Base-by-base conservation (phyloP, 2,797 vertebrate genomes). In the Myotis daubentonii region DNA sequence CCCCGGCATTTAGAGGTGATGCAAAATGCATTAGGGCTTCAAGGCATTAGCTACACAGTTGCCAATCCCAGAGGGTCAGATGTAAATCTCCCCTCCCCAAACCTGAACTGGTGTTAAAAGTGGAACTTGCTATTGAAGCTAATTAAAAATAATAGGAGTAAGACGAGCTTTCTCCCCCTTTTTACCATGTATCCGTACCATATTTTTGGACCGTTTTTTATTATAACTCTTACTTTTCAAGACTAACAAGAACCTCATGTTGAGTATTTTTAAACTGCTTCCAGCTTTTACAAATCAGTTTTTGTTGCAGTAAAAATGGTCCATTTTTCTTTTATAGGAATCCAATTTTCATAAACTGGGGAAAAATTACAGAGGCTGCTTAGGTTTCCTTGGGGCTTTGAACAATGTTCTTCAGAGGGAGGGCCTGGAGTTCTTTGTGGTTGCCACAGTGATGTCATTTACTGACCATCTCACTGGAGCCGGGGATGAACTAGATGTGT, bases 101-200 rank as follows among this genome's bases (percentile, higher is more conserved):
- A 57, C 96, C 92, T 95, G 97, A 97, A 95, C 93, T 98, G 97
- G 97, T 98, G 94, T 97, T 98, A 97, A 98, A 97, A 97, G 98
- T 97, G 96, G 96, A 97, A 97, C 96, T 92, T 97, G 96, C 97
- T 97, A 84, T 97, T 96, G 95, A 98, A 93, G 96, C 98, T 98
- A 98, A 98, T 98, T 98, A 98, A 98, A 98, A 98, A 98, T 98
- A 98, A 98, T 98, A 97, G 97, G 98, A 98, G 97, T 96, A 91
- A 98, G 97, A 97, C 97, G 94, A 91, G 95, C 81, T 94, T 76
- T 97, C 97, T 95, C 86, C 97, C 91, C 96, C 96, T 97, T 97
- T 94, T 97, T 95, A 97, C 97, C 93, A 96, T 97, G 89, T 97
- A 96, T 98, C 97, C 96, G 86, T 96, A 96, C 97, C 97, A 96